phyloP scores from a whole-genome alignment of 2,113 vertebrate species.

The Campylomormyrus numenius region DNA sequence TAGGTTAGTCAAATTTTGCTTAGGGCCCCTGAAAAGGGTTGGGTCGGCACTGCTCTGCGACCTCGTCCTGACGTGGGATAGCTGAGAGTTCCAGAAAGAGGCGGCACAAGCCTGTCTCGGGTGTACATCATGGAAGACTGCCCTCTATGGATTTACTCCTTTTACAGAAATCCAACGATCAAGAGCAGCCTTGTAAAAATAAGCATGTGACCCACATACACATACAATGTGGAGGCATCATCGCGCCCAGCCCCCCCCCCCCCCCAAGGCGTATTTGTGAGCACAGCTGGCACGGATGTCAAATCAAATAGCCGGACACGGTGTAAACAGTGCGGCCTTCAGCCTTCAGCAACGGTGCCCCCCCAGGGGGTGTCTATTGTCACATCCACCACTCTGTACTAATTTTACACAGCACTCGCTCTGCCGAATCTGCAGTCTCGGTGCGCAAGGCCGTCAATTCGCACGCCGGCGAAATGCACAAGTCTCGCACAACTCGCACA shows the following conservation, averaged over 20 bases:
- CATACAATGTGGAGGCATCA: neutral
- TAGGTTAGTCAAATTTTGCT: neutral
- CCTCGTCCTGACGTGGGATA: neutral
- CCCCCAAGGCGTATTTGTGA: neutral
- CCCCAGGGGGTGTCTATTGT: neutral
- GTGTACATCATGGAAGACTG: neutral
- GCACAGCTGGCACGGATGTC: neutral
- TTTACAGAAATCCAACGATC: neutral
- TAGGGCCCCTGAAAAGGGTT: neutral
- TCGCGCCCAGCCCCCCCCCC: neutral
- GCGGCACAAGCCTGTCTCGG: neutral
- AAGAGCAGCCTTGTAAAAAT: neutral
- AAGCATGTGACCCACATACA: neutral
- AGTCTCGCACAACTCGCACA: neutral
- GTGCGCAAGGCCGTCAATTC: neutral
- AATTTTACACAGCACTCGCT: neutral
- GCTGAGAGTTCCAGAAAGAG: neutral
- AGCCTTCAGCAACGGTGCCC: neutral
- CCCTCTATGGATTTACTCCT: neutral
- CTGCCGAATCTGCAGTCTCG: neutral
- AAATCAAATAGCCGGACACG: neutral
- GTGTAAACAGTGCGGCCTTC: neutral
- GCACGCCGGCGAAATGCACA: neutral
- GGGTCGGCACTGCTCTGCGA: neutral
- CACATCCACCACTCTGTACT: neutral